phyloP scores from a whole-genome alignment of 2,113 vertebrate species.

The Nothobranchius furzeri region DNA sequence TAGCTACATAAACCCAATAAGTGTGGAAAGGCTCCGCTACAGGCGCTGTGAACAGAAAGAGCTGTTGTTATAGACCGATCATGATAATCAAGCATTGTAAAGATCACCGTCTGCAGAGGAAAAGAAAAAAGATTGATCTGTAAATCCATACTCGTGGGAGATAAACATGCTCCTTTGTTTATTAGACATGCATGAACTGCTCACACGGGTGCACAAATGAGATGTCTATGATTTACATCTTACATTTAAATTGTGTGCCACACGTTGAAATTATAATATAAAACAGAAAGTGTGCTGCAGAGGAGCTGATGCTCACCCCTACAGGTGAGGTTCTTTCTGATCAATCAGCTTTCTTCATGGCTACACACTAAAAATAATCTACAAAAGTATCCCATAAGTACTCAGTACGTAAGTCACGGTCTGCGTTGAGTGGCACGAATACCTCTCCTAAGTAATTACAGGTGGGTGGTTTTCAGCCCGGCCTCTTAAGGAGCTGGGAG shows the following conservation, averaged over 20 bases:
- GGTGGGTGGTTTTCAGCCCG: too few relatives aligned
- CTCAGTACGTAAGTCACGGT: too few relatives aligned
- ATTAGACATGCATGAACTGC: neutral
- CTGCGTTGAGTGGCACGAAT: too few relatives aligned
- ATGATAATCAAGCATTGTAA: neutral
- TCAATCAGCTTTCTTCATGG: too few relatives aligned
- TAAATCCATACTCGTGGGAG: neutral
- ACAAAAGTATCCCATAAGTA: too few relatives aligned
- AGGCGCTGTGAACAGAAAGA: neutral
- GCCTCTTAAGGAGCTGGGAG: too few relatives aligned
- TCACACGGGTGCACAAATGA: neutral
- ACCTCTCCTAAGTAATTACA: too few relatives aligned
- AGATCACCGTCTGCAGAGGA: neutral
- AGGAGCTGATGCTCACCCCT: neutral
- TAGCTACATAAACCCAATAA: neutral
- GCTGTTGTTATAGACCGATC: neutral
- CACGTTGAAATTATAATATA: neutral
- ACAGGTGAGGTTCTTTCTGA: neutral
- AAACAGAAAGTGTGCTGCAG: neutral
- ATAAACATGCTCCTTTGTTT: neutral
- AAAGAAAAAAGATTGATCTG: neutral
- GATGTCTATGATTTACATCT: neutral
- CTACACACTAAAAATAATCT: too few relatives aligned
- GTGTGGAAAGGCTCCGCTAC: neutral
- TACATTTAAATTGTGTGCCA: neutral